phyloP scores from a whole-genome alignment of 2,797 vertebrate genomes.

The Alfaro cultratus region DNA sequence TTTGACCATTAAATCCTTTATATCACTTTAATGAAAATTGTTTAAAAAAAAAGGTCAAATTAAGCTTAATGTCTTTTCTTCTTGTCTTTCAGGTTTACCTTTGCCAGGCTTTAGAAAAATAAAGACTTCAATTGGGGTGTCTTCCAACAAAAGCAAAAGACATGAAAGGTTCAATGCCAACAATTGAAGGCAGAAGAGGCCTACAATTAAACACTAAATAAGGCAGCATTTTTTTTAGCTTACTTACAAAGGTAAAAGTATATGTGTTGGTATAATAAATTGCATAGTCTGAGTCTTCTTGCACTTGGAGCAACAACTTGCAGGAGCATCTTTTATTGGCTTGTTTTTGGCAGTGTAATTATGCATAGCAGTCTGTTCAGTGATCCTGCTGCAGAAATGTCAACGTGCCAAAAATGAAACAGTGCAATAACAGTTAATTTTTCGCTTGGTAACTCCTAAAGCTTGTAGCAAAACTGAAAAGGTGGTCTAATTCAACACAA shows the following conservation, averaged over 20 bases:
- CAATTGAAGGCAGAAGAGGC: not conserved
- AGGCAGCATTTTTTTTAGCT: not conserved
- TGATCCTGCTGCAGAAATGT: constrained; percentile 61
- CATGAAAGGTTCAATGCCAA: not conserved
- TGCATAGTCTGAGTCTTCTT: constrained; percentile 2
- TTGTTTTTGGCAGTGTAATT: not conserved
- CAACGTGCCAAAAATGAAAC: constrained; percentile 50
- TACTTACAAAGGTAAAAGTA: constrained; percentile 22
- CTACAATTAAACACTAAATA: not conserved
- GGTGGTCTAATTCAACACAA: constrained; percentile 26
- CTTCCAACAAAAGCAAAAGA: not conserved
- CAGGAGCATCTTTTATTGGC: not conserved
- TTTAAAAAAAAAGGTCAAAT: not conserved
- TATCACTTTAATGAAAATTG: not conserved
- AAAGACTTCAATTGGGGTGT: not conserved
- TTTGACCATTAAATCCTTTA: not conserved
- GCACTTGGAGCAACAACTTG: constrained; percentile 24
- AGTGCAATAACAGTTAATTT: constrained; percentile 42
- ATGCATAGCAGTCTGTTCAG: constrained; percentile 20
- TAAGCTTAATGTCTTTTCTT: not conserved
- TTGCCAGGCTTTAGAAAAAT: not conserved
- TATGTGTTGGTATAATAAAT: not conserved
- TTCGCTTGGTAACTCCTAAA: constrained; percentile 54
- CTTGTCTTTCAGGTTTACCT: not conserved
- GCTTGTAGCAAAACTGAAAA: constrained; percentile 38